A percentile compares a stretch with the other conserved stretches of the same genome.
Conservation (phyloP, 2,797 vertebrate species). For the Microcaecilia unicolor region DNA sequence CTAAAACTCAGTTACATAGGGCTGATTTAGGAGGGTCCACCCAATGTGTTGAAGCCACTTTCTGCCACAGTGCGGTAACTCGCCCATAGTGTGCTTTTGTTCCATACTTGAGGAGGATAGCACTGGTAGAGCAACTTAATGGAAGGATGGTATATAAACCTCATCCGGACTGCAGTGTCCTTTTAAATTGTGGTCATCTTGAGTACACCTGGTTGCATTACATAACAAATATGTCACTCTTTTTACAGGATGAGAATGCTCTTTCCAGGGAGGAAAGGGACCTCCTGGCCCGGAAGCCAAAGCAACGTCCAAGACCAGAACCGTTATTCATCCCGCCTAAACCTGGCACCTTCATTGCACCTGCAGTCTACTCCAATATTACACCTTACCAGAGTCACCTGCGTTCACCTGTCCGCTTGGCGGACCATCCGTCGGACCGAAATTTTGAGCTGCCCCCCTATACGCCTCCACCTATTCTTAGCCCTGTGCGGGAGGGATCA, state of each 20-base stretch:
- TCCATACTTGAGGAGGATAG: too few species aligned
- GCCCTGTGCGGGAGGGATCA: conserved; percentile 90
- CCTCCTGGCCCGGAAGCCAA: conserved; percentile 66
- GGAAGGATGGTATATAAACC: too few species aligned
- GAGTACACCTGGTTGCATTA: not conserved
- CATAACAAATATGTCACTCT: not conserved
- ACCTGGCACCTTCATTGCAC: conserved; percentile 77
- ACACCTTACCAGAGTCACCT: conserved; percentile 94
- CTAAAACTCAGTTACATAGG: too few species aligned
- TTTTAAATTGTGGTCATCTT: not conserved
- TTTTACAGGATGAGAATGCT: conserved; percentile 43
- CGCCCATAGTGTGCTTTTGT: too few species aligned
- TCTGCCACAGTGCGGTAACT: too few species aligned
- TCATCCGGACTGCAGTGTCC: too few species aligned
- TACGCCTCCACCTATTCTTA: conserved; percentile 94
- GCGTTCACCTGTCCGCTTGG: conserved; percentile 82
- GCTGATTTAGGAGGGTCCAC: too few species aligned
- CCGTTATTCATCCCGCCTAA: conserved; percentile 96
- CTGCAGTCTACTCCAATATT: conserved; percentile 83
- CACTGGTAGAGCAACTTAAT: too few species aligned
- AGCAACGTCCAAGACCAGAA: conserved; percentile 84
- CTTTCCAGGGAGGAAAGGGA: conserved; percentile 47
- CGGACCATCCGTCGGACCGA: conserved; percentile 67
- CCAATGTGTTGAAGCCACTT: too few species aligned
- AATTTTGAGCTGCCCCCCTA: conserved; percentile 86